Evolutionary conservation across 1,140 invertebrate genomes (phyloP).

Genomic region (Cyphomyrmex costatus): DNA sequence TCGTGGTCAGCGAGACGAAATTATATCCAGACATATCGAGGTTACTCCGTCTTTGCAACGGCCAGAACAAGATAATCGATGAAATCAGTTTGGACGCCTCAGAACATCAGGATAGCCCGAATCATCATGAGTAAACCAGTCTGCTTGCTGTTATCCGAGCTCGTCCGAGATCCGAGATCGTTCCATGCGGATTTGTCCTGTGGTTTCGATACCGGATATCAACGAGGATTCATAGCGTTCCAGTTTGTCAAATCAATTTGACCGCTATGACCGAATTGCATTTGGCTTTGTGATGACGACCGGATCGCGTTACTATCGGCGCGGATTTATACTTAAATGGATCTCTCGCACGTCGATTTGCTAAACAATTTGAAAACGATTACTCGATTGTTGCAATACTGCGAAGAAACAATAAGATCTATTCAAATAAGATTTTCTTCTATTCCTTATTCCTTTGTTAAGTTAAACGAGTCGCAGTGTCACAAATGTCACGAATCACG

Average conservation of each 20-base stretch:
- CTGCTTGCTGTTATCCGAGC: not conserved
- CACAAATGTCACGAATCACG: too few relatives aligned
- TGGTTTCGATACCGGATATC: slow-evolving; percentile 31
- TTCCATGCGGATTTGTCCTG: slow-evolving; percentile 19
- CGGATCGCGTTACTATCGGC: slow-evolving; percentile 54
- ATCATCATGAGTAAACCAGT: slow-evolving; percentile 45
- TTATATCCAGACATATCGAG: slow-evolving; percentile 69
- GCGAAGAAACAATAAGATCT: slow-evolving; percentile 4
- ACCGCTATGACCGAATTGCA: not conserved
- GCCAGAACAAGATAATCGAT: slow-evolving; percentile 67
- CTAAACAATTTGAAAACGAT: slow-evolving; percentile 11
- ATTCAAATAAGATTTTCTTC: not conserved
- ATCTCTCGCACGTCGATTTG: not conserved
- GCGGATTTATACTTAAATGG: slow-evolving; percentile 26
- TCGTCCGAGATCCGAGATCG: slow-evolving; percentile 33
- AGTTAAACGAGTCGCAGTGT: not conserved
- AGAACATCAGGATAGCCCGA: not conserved
- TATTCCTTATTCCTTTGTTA: not conserved
- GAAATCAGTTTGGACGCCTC: slow-evolving; percentile 65
- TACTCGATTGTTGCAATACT: not conserved
- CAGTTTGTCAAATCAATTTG: slow-evolving; percentile 12
- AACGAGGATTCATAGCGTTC: slow-evolving; percentile 24
- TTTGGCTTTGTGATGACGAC: slow-evolving; percentile 37
- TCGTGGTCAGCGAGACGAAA: slow-evolving; percentile 50
- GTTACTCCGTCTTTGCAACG: slow-evolving; percentile 76